Percentiles rank a stretch among this genome's conserved stretches.
Conservation (phyloP, 2,888 invertebrate genomes). For the Microctonus hyperodae region DNA sequence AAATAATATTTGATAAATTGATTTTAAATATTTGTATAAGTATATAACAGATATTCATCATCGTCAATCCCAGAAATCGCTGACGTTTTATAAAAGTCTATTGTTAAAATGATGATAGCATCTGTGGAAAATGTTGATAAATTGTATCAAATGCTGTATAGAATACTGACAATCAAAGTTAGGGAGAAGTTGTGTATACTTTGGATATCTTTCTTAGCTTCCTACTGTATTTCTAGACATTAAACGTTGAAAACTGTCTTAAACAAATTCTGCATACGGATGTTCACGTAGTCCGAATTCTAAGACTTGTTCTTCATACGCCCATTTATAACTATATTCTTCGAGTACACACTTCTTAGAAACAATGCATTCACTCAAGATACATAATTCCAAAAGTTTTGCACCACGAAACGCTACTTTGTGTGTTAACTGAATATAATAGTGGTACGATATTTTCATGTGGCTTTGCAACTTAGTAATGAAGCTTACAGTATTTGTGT, state of each 20-base stretch:
- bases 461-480: conserved; percentile 28
- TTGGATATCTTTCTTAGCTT: background rate
- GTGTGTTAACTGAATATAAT: conserved; percentile 50
- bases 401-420: conserved; percentile 18
- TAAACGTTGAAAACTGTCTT: conserved; percentile 16
- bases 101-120: too few relatives aligned
- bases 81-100: too few relatives aligned
- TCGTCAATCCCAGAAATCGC: too few relatives aligned
- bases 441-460: conserved; percentile 29
- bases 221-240: background rate
- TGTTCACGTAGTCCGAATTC: background rate
- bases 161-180: background rate
- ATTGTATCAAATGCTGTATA: background rate
- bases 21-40: too few relatives aligned
- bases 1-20: too few relatives aligned
- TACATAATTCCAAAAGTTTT: conserved; percentile 35
- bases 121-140: background rate
- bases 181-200: background rate
- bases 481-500: conserved; percentile 1
- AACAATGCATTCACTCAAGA: conserved; percentile 36
- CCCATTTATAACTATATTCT: background rate
- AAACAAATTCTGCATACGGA: conserved; percentile 13
- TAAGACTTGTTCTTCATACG: background rate
- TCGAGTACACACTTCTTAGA: conserved; percentile 3
- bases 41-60: too few relatives aligned